phyloP scores from a whole-genome alignment of 2,797 vertebrate genomes.

The Notolepis coatsorum region DNA sequence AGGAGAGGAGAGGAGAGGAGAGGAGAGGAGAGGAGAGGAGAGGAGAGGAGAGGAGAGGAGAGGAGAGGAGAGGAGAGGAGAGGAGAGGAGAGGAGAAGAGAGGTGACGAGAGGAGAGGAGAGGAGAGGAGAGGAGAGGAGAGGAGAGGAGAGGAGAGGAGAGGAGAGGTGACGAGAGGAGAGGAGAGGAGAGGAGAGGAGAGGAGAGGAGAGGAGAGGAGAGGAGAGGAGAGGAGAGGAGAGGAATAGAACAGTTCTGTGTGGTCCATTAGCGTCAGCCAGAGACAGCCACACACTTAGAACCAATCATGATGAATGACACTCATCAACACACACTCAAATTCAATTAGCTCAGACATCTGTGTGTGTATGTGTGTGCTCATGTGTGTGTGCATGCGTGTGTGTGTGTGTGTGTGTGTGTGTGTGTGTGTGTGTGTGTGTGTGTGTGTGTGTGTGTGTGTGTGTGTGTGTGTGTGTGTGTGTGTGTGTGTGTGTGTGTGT shows the following conservation, averaged over 20 bases:
- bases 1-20: too few species aligned
- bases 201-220: too few species aligned
- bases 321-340: conserved; percentile 46
- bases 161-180: too few species aligned
- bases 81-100: too few species aligned
- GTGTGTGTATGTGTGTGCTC: conserved; percentile 32
- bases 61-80: too few species aligned
- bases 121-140: too few species aligned
- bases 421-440: conserved; percentile 19
- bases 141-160: too few species aligned
- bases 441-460: neutral
- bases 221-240: too few species aligned
- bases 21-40: too few species aligned
- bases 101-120: too few species aligned
- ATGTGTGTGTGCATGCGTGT: conserved; percentile 37
- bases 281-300: conserved; percentile 73
- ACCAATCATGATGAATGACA: conserved; percentile 64
- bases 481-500: conserved; percentile 13
- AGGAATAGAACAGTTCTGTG: conserved; percentile 54
- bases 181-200: too few species aligned
- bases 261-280: conserved; percentile 66
- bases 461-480: conserved; percentile 34
- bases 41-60: too few species aligned
- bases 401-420: conserved; percentile 19
- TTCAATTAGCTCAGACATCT: conserved; percentile 70